Conservation (phyloP, 2,113 vertebrate genomes). For the Columba janthina region DNA sequence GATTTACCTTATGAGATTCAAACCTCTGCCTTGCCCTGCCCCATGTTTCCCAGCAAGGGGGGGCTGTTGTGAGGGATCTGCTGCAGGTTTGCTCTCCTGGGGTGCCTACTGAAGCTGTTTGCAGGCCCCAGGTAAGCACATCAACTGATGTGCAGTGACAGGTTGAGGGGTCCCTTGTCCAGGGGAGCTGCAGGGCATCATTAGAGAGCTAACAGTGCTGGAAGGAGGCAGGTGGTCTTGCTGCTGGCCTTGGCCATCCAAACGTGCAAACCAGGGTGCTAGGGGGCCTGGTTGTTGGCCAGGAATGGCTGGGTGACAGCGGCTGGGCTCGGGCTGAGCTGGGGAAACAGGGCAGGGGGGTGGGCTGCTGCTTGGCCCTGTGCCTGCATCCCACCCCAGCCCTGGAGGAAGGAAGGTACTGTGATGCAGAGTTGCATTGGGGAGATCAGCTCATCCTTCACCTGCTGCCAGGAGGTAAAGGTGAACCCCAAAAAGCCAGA, state of each 20-base stretch:
- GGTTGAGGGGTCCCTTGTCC: not conserved
- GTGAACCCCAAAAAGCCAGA: not conserved
- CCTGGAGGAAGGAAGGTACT: not conserved
- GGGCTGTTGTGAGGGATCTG: not conserved
- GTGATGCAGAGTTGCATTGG: fast-evolving
- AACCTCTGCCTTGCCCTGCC: not conserved
- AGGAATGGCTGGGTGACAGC: not conserved
- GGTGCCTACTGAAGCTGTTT: not conserved
- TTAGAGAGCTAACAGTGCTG: not conserved
- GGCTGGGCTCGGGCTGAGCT: not conserved
- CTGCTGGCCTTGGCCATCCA: not conserved
- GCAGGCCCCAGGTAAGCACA: not conserved
- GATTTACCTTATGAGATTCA: not conserved
- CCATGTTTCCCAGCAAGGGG: not conserved
- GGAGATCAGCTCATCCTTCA: no score
- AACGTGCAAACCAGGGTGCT: not conserved
- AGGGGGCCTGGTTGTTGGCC: not conserved
- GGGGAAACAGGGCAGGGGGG: not conserved
- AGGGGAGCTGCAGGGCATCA: fast-evolving
- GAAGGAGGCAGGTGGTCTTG: not conserved
- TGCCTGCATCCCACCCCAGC: fast-evolving
- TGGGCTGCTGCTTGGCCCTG: not conserved
- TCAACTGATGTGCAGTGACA: not conserved
- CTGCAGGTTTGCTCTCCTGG: not conserved
- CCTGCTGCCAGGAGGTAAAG: not conserved